A percentile compares a stretch with the other conserved stretches of the same genome.
Evolutionary conservation across 2,113 vertebrate genomes (phyloP).

Genomic region (Centrocercus urophasianus): DNA sequence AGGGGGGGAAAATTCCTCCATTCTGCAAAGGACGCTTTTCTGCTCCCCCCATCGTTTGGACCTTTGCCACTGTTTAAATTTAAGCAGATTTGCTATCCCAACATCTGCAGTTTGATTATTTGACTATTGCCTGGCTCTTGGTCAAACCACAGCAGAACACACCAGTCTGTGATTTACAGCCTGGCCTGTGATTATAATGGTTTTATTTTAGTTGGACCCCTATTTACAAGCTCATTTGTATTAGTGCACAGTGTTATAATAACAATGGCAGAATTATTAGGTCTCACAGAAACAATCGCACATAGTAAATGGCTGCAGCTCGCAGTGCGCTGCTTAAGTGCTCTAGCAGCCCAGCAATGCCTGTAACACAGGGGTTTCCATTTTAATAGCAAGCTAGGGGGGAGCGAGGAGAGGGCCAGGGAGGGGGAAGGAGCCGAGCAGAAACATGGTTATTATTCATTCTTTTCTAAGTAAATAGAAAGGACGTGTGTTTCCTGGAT

Average conservation of each 20-base stretch:
- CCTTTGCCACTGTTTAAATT: constrained; percentile 79
- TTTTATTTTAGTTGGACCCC: constrained; percentile 80
- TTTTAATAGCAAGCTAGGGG: constrained; percentile 13
- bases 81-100: constrained; percentile 77
- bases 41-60: constrained; percentile 53
- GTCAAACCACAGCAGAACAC: constrained; percentile 81
- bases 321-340: constrained; percentile 29
- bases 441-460: constrained; percentile 54
- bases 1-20: constrained; percentile 50
- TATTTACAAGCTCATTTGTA: constrained; percentile 79
- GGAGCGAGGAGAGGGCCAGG: fast-evolving
- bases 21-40: constrained; percentile 50
- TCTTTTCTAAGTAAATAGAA: constrained; percentile 65
- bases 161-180: constrained; percentile 79
- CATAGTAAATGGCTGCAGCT: constrained; percentile 63
- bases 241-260: constrained; percentile 73
- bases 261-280: constrained; percentile 78
- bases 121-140: constrained; percentile 81
- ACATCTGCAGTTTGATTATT: constrained; percentile 85
- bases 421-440: neutral
- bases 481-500: constrained; percentile 62
- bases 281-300: constrained; percentile 70
- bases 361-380: constrained; percentile 42
- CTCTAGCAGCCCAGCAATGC: constrained; percentile 8
- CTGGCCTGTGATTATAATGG: constrained; percentile 76